Conservation (phyloP, 2,888 invertebrate genomes). For the Lucinisca nassula region DNA sequence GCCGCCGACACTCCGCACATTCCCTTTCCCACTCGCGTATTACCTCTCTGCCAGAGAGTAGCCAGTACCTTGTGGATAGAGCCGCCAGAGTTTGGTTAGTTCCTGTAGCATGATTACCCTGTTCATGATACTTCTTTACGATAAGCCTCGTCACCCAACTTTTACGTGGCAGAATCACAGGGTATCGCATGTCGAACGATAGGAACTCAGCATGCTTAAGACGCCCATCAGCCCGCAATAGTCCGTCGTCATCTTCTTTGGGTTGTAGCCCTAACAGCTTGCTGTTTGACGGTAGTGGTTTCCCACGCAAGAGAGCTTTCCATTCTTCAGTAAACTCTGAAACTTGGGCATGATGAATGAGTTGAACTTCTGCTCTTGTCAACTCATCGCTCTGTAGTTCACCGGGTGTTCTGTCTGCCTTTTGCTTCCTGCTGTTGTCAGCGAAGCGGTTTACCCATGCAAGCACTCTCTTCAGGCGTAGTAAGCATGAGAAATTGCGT, state of each 20-base stretch:
- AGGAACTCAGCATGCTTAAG: slow-evolving; percentile 43
- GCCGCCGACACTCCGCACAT: slow-evolving; percentile 7
- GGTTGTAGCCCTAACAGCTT: too few species aligned
- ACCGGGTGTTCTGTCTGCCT: background rate
- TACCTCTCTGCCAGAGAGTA: slow-evolving; percentile 47
- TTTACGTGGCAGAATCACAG: slow-evolving; percentile 51
- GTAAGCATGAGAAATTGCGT: slow-evolving; percentile 11
- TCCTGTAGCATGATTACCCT: slow-evolving; percentile 19
- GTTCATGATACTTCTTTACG: slow-evolving; percentile 43
- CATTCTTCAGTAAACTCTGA: slow-evolving; percentile 29
- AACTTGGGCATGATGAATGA: too few species aligned
- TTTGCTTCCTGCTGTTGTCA: slow-evolving; percentile 18
- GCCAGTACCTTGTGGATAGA: slow-evolving; percentile 49
- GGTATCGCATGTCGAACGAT: slow-evolving; percentile 36
- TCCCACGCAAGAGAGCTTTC: background rate
- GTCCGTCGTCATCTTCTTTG: slow-evolving; percentile 31
- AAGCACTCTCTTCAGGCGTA: background rate
- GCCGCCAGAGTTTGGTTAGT: slow-evolving; percentile 33
- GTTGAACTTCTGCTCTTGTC: slow-evolving; percentile 1
- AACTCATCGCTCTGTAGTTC: background rate
- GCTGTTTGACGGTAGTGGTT: slow-evolving; percentile 9
- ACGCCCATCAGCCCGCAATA: slow-evolving; percentile 31
- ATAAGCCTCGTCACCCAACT: slow-evolving; percentile 43
- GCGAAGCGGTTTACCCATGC: slow-evolving; percentile 36
- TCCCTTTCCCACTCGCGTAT: slow-evolving; percentile 37